Evolutionary conservation across 2,888 invertebrate species (phyloP), one percentile per base, ranked within the genome.

Genomic region (Caenorhabditis uteleia): DNA sequence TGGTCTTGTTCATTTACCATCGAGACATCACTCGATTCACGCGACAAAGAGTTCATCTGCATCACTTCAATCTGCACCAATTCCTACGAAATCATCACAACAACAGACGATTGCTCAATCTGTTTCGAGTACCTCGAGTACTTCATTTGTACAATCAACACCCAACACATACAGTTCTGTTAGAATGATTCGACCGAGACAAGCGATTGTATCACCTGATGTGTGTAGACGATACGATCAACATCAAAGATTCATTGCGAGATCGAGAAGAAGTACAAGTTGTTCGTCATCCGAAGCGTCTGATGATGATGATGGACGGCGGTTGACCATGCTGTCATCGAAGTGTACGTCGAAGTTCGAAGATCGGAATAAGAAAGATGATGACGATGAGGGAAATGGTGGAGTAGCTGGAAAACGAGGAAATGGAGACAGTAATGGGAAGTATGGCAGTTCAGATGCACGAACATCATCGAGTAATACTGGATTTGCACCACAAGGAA

Each of bases 211-310:
- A 8, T 78, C 75, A 5, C 81, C 79, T 18, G 82, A 80, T 55
- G 74, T 80, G 25, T 73, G 75, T 18, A 59, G 76, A 18, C 64
- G 78, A 23, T 81, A 75, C 54, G 80, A 77, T 39, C 74, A 74
- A 21, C 79, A 79, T 55, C 67, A 72, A 27, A 42, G 77, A 33
- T 75, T 79, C 26, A 67, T 74, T 12, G 43, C 62, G 0, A 42
- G 70, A 20, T 59, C 71, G 8, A 62, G 75, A n/a, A 40, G 78
- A 40, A 75, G 75, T 26, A 75, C 77, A 3, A 93, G 93, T 49
- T 93, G 93, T 83, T 93, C 93, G 77, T 93, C 93, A 48, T 93
- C 93, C 0, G 94, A 95, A 84, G 91, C 94, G 6, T 93, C 93
- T 60, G 93, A 93, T 84, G 87, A 86, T 25, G 87, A 87, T 91